Conservation (phyloP, 2,888 invertebrate species). For the Busseola fusca region DNA sequence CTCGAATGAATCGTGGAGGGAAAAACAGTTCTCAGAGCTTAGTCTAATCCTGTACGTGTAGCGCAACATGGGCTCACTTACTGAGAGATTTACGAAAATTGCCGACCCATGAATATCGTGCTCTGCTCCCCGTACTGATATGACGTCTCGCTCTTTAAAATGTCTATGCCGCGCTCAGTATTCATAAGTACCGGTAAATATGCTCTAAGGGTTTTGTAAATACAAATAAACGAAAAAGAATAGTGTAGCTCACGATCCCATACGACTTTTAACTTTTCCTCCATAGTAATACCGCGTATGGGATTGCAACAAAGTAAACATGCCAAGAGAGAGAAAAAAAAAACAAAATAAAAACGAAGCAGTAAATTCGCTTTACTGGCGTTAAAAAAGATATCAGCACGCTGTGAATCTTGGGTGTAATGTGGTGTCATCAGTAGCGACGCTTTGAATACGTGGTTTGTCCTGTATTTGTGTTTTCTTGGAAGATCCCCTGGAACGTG, state of each 20-base stretch:
- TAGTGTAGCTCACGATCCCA: not conserved
- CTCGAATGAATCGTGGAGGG: constrained; percentile 72
- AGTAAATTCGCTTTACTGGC: constrained; percentile 32
- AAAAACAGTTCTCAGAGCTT: constrained; percentile 79
- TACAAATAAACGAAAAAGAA: constrained; percentile 38
- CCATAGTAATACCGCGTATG: not conserved
- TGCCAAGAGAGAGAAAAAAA: constrained; percentile 15
- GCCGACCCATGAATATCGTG: constrained; percentile 67
- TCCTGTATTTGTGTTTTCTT: constrained; percentile 27
- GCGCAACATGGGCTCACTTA: constrained; percentile 75
- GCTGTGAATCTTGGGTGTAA: constrained; percentile 18
- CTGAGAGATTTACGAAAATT: constrained; percentile 75
- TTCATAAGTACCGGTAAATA: constrained; percentile 50
- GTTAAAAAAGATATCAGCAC: constrained; percentile 42
- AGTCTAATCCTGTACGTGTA: constrained; percentile 76
- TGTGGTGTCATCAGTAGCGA: constrained; percentile 17
- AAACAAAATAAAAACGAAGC: constrained; percentile 16
- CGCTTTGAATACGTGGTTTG: constrained; percentile 25
- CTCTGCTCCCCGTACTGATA: constrained; percentile 59
- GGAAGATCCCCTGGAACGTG: constrained; percentile 20
- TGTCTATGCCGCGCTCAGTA: constrained; percentile 42
- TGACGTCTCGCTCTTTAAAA: constrained; percentile 53
- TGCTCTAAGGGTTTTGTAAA: constrained; percentile 33
- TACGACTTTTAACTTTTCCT: constrained; percentile 14
- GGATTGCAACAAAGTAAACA: constrained; percentile 18